Percentiles rank a stretch among this genome's conserved stretches.
phyloP scores from a whole-genome alignment of 1,140 invertebrate genomes.

The Bombus confusus region DNA sequence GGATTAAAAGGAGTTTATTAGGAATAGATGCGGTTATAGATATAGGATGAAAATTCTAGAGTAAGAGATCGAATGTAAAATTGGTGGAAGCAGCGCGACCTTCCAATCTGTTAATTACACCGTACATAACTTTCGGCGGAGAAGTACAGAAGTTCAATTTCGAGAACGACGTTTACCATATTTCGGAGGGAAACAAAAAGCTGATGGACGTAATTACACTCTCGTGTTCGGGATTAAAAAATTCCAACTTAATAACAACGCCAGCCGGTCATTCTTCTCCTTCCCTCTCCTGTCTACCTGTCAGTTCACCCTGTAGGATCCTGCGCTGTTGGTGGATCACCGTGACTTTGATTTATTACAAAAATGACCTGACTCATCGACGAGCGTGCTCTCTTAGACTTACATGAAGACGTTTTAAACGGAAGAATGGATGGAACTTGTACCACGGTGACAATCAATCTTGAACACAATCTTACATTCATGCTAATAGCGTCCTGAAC shows the following conservation, averaged over 20 bases:
- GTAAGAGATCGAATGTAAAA: neutral
- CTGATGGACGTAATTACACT: conserved; percentile 27
- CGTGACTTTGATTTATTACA: conserved; percentile 59
- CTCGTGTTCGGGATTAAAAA: conserved; percentile 43
- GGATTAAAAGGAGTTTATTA: neutral
- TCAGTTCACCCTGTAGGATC: conserved; percentile 13
- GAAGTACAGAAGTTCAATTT: neutral
- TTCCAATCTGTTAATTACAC: neutral
- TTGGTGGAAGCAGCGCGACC: neutral
- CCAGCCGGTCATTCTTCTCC: conserved; percentile 35
- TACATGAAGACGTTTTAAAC: conserved; percentile 51
- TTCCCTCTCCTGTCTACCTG: conserved; percentile 35
- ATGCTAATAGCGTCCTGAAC: neutral
- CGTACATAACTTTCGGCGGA: neutral
- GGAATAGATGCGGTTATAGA: neutral
- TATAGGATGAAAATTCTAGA: neutral
- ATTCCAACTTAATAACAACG: conserved; percentile 49
- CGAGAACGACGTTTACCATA: neutral
- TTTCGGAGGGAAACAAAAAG: neutral
- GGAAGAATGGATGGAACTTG: conserved; percentile 39
- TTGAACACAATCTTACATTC: conserved; percentile 21
- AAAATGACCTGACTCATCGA: conserved; percentile 52
- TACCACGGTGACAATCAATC: conserved; percentile 44
- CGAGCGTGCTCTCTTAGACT: conserved; percentile 37
- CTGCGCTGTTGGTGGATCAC: conserved; percentile 30